Evolutionary conservation across 2,113 vertebrate genomes (phyloP).

Genomic region (Alces alces): DNA sequence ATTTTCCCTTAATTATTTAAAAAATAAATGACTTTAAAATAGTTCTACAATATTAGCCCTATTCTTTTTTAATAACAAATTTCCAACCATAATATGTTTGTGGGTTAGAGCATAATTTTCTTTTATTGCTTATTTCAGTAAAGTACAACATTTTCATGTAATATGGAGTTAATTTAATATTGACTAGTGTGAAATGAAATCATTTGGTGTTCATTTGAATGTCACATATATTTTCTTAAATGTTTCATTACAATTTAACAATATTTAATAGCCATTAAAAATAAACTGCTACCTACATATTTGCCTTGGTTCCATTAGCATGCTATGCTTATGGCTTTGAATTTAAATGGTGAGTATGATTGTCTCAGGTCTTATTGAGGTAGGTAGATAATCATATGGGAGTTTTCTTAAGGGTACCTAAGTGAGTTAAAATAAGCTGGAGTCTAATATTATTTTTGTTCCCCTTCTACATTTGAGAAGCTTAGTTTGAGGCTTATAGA

Average conservation of each 20-base stretch:
- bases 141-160: slow-evolving; percentile 49
- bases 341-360: background rate
- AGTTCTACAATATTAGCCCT: slow-evolving; percentile 28
- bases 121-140: slow-evolving; percentile 51
- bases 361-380: background rate
- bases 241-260: slow-evolving; percentile 58
- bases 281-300: slow-evolving; percentile 24
- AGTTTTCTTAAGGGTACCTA: background rate
- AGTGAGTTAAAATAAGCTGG: background rate
- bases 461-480: background rate
- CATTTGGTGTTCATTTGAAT: slow-evolving; percentile 56
- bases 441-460: background rate
- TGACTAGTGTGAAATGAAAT: slow-evolving; percentile 52
- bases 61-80: slow-evolving; percentile 56
- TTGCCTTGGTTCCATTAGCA: slow-evolving; percentile 14
- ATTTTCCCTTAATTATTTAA: slow-evolving; percentile 44
- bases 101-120: slow-evolving; percentile 44
- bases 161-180: slow-evolving; percentile 60
- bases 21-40: slow-evolving; percentile 43
- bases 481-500: background rate
- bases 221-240: slow-evolving; percentile 58
- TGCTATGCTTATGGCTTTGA: background rate
- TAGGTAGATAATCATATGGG: background rate
- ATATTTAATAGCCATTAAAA: slow-evolving; percentile 43
- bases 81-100: slow-evolving; percentile 25